phyloP scores from a whole-genome alignment of 2,888 invertebrate genomes.

The Brachynemurus nebulosus region DNA sequence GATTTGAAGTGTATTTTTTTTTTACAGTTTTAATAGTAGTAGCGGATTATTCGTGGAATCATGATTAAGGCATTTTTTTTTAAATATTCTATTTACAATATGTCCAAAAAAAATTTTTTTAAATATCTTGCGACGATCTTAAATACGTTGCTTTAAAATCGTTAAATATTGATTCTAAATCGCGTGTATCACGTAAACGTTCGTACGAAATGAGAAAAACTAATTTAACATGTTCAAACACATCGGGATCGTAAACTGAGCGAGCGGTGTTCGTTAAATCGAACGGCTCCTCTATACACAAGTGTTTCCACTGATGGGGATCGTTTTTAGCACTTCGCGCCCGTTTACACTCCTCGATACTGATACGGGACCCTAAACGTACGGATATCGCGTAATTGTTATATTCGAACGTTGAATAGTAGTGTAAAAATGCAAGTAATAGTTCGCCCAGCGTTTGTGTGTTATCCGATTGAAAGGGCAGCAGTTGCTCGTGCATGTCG shows the following conservation, averaged over 20 bases:
- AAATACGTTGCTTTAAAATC: too few species aligned
- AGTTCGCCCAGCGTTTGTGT: slow-evolving; percentile 67
- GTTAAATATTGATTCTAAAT: slow-evolving; percentile 24
- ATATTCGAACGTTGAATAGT: slow-evolving; percentile 74
- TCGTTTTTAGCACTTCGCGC: slow-evolving; percentile 60
- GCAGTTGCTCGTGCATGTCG: slow-evolving; percentile 50
- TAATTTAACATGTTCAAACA: slow-evolving; percentile 56
- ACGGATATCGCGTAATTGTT: slow-evolving; percentile 71
- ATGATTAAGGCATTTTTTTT: too few species aligned
- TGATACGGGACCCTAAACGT: slow-evolving; percentile 58
- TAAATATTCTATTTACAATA: too few species aligned
- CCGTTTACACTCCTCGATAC: slow-evolving; percentile 56
- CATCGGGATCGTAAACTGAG: slow-evolving; percentile 76
- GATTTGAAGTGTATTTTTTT: too few species aligned
- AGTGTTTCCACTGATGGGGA: slow-evolving; percentile 72
- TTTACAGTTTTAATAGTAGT: too few species aligned
- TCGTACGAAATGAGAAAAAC: slow-evolving; percentile 44
- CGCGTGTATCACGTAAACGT: slow-evolving; percentile 31
- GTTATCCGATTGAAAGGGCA: slow-evolving; percentile 47
- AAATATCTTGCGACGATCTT: too few species aligned
- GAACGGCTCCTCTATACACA: slow-evolving; percentile 96
- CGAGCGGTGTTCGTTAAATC: slow-evolving; percentile 90
- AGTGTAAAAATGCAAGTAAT: slow-evolving; percentile 68
- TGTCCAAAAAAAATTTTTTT: too few species aligned
- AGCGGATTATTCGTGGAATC: too few species aligned